Conservation (phyloP, 2,797 vertebrate species). For the Gastrophryne carolinensis region DNA sequence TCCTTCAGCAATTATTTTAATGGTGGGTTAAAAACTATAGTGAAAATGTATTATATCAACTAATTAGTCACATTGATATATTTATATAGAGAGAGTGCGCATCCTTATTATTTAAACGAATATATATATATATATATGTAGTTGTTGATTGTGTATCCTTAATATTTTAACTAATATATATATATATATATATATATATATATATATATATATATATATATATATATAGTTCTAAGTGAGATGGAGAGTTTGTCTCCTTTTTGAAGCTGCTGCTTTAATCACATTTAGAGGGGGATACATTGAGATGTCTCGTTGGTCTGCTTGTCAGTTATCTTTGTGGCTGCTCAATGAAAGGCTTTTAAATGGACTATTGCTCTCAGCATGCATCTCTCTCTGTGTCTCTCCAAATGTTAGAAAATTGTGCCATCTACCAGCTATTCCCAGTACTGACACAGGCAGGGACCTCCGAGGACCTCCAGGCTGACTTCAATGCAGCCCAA, state of each 20-base stretch:
- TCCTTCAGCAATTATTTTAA: too few species aligned
- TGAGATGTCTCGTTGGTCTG: constrained; percentile 78
- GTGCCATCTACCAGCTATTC: constrained; percentile 98
- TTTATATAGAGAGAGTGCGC: too few species aligned
- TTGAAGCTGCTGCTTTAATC: constrained; percentile 46
- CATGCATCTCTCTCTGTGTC: constrained; percentile 82
- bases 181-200: not conserved
- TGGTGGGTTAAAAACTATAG: too few species aligned
- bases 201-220: not conserved
- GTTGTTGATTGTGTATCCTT: too few species aligned
- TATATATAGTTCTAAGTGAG: too few species aligned
- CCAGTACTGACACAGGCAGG: constrained; percentile 91
- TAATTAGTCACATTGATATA: too few species aligned
- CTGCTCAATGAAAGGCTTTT: constrained; percentile 83
- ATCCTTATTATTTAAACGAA: too few species aligned
- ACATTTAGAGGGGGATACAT: constrained; percentile 77
- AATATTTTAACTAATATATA: not conserved
- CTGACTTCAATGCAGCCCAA: constrained; percentile 77
- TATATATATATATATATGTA: too few species aligned
- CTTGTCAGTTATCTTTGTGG: constrained; percentile 84
- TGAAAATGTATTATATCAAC: too few species aligned
- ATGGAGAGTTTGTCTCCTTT: not conserved
- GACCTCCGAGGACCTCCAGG: constrained; percentile 82
- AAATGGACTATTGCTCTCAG: constrained; percentile 79
- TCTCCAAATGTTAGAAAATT: constrained; percentile 98